Evolutionary conservation across 2,888 invertebrate genomes (phyloP).

Genomic region (Heterodera filipjevi): DNA sequence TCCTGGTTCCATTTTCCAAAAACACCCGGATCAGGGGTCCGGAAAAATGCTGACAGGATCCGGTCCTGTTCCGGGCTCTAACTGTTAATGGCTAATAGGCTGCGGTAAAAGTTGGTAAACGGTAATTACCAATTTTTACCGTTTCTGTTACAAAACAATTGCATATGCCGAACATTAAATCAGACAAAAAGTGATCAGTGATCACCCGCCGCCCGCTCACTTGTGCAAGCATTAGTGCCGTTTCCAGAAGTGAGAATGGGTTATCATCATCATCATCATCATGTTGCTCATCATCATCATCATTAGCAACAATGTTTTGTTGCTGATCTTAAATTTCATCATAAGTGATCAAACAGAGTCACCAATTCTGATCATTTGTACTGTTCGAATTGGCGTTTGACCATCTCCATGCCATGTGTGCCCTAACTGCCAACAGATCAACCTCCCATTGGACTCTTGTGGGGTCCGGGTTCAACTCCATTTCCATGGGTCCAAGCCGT

Average conservation of each 20-base stretch:
- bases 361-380: not conserved
- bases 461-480: not conserved
- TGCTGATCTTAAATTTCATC: not conserved
- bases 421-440: not conserved
- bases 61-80: no score
- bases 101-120: no score
- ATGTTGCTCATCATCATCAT: not conserved
- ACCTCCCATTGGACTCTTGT: not conserved
- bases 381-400: not conserved
- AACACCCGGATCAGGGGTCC: no score
- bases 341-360: not conserved
- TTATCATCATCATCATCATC: not conserved
- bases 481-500: not conserved
- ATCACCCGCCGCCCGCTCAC: not conserved
- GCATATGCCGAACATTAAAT: no score
- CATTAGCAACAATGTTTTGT: not conserved
- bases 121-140: no score
- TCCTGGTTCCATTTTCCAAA: no score
- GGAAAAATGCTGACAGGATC: no score
- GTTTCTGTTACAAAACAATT: no score
- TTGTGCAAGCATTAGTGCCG: conserved; percentile 5
- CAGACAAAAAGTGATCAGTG: not conserved
- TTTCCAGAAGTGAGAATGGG: not conserved
- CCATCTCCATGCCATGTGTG: not conserved
- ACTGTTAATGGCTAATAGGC: no score